A percentile compares a stretch with the other conserved stretches of the same genome.
Evolutionary conservation across 2,113 vertebrate species (phyloP).

Genomic region (Psittacula cyanocephala): DNA sequence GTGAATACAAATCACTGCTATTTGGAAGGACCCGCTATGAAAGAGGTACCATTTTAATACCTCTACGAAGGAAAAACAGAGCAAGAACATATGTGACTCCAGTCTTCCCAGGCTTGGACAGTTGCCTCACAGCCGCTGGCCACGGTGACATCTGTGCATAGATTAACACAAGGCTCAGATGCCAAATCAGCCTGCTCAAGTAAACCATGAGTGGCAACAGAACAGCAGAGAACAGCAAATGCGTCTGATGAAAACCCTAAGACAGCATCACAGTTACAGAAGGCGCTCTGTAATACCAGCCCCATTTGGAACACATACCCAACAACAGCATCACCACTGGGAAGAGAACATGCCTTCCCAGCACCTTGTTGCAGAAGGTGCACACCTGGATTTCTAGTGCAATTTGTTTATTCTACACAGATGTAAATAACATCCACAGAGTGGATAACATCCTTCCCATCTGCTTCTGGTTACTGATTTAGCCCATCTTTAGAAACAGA

Average conservation of each 20-base stretch:
- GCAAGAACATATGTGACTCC: not conserved
- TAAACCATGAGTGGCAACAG: not conserved
- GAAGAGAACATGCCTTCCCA: not conserved
- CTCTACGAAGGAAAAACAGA: not conserved
- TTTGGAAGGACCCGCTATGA: not conserved
- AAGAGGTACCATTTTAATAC: not conserved
- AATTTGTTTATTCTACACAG: not conserved
- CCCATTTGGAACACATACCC: accelerated
- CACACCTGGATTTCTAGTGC: not conserved
- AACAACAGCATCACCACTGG: not conserved
- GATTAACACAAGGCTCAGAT: not conserved
- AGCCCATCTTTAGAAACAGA: not conserved
- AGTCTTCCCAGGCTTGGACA: not conserved
- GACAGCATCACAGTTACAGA: not conserved
- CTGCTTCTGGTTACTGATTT: constrained; percentile 7
- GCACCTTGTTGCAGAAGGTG: not conserved
- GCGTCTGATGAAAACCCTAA: not conserved
- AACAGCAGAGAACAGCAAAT: not conserved
- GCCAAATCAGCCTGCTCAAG: not conserved
- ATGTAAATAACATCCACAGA: not conserved
- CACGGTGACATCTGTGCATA: not conserved
- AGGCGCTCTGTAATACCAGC: not conserved
- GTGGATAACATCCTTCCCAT: not conserved
- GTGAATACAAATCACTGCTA: not conserved
- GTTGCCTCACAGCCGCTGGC: not conserved